Conservation (phyloP, 2,888 invertebrate species). For the Macropis europaea region DNA sequence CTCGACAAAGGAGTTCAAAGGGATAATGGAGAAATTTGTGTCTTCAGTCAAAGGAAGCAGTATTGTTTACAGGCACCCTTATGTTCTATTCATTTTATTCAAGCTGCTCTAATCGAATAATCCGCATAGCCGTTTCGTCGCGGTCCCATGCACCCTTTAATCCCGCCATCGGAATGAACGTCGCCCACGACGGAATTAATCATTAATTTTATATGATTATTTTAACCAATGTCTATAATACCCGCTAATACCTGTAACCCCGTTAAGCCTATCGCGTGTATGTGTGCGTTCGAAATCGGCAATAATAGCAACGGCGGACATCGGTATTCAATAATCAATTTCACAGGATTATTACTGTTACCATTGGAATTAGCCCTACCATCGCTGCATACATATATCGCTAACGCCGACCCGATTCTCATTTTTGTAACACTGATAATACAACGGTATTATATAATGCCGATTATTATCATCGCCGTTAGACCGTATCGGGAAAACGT, state of each 20-base stretch:
- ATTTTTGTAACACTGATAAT: slow-evolving; percentile 22
- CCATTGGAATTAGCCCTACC: slow-evolving; percentile 41
- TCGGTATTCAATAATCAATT: slow-evolving; percentile 52
- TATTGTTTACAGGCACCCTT: no score
- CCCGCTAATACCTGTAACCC: slow-evolving; percentile 18
- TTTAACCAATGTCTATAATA: slow-evolving; percentile 27
- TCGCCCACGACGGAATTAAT: slow-evolving; percentile 24
- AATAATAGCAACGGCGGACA: slow-evolving; percentile 38
- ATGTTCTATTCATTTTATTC: no score
- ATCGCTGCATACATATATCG: slow-evolving; percentile 22
- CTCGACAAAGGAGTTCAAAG: no score
- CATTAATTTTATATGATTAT: slow-evolving; percentile 40
- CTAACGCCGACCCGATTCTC: slow-evolving; percentile 19
- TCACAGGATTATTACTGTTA: slow-evolving; percentile 49
- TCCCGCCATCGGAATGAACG: slow-evolving; percentile 12
- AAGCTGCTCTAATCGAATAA: neutral
- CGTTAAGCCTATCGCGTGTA: no score
- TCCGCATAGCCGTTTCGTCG: neutral
- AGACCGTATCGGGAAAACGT: neutral
- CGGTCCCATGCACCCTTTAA: neutral
- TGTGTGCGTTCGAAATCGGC: neutral
- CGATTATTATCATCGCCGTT: slow-evolving; percentile 5
- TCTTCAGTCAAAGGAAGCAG: no score
- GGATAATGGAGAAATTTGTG: no score
- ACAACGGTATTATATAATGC: slow-evolving; percentile 15